Evolutionary conservation across 2,797 vertebrate species (phyloP).

Genomic region (Coracias cyanogaster): DNA sequence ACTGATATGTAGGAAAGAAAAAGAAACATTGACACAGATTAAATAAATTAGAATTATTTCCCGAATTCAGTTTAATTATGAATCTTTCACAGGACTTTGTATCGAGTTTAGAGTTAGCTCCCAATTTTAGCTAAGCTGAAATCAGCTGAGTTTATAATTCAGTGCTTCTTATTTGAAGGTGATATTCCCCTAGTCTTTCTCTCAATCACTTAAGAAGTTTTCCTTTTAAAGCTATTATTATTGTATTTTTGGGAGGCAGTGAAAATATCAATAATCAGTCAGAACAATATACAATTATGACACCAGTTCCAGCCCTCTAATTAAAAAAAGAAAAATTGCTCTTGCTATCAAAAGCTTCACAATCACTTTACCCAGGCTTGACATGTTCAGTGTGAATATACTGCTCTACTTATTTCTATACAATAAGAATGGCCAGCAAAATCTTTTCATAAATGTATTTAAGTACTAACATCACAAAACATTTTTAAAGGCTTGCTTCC

Average conservation of each 20-base stretch:
- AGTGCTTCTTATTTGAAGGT: not conserved
- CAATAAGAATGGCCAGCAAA: not conserved
- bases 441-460: not conserved
- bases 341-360: not conserved
- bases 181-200: not conserved
- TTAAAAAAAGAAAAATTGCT: not conserved
- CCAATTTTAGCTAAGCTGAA: not conserved
- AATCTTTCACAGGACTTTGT: not conserved
- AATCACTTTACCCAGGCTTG: not conserved
- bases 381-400: not conserved
- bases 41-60: not conserved
- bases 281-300: not conserved
- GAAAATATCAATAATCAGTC: slow-evolving; percentile 15
- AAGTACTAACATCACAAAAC: not conserved
- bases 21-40: not conserved
- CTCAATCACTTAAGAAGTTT: not conserved
- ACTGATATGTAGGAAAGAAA: not conserved
- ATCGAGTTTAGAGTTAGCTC: not conserved
- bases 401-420: not conserved
- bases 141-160: not conserved
- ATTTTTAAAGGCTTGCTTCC: not conserved
- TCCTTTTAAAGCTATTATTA: slow-evolving; percentile 12
- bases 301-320: not conserved
- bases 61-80: not conserved
- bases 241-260: not conserved